Percentiles rank a stretch among this genome's conserved stretches.
Conservation (phyloP, 2,797 vertebrate species). For the Florisuga fusca region DNA sequence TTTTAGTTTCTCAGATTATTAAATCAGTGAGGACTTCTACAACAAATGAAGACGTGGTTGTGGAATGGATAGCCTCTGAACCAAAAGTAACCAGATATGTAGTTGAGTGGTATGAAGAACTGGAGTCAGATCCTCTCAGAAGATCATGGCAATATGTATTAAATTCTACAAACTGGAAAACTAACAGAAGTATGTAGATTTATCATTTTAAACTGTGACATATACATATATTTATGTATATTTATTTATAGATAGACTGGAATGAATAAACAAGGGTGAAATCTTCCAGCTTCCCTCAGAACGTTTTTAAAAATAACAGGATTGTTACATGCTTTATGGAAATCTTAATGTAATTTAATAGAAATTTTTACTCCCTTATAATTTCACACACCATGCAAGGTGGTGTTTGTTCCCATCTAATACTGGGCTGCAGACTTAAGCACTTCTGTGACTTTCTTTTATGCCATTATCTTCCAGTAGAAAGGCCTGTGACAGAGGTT, state of each 20-base stretch:
- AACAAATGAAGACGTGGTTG: conserved; percentile 52
- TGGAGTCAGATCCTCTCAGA: background rate
- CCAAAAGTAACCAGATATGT: conserved; percentile 50
- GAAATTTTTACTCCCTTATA: background rate
- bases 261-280: background rate
- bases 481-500: background rate
- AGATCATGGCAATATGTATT: conserved; percentile 74
- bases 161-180: conserved; percentile 67
- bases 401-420: background rate
- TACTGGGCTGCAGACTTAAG: background rate
- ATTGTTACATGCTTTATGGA: background rate
- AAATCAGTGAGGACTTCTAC: background rate
- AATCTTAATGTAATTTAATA: background rate
- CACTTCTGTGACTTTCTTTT: background rate
- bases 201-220: background rate
- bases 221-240: background rate
- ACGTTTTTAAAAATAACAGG: background rate
- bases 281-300: background rate
- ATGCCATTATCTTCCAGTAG: background rate
- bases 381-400: background rate
- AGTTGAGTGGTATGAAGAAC: conserved; percentile 78
- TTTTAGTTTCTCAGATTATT: conserved; percentile 63
- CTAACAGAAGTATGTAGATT: conserved; percentile 67
- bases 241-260: background rate
- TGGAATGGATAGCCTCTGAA: conserved; percentile 65